Base-by-base conservation (phyloP, 2,888 invertebrate genomes). In the Graphium colonna region DNA sequence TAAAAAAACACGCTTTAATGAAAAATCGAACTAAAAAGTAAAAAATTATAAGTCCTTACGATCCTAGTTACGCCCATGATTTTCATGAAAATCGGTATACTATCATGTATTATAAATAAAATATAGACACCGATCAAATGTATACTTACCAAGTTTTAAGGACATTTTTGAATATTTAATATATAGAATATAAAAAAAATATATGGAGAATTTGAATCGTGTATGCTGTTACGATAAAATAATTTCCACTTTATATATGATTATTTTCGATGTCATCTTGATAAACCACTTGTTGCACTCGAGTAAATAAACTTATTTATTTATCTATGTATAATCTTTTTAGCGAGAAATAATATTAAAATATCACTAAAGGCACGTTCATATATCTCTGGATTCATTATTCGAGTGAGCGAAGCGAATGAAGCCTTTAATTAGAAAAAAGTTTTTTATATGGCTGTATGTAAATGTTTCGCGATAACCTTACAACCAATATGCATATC, bases 231-330 rank as follows among this genome's bases (percentile, higher is more conserved):
- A 15, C 10, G 10, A 21, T 41, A n/a, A 36, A 36, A 17, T 42
- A 28, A 42, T 42, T 8, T 36, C 18, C 8, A 7, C 28, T 17
- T 17, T 47, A 42, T 52, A 52, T 52, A 47, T 28, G 38, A 0
- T 12, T 0, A 18, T 10, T n/a, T 3, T 13, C n/a, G 3, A 26
- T 43, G 42, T 26, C 38, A 2, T 8, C 13, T 42, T 33, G 47
- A 47, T 47, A 43, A 47, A 36, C 42, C 47, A 38, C 42, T 47
- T 47, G 12, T 17, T 4, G 8, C 4, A 28, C 5, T 28, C 28
- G 28, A 28, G 28, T 28, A 28, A 28, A 8, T 28, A 28, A 28
- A 28, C 28, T n/a, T 28, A 28, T 28, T 28, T 8, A 8, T 28
- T 28, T 28, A 28, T 28, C 28, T 7, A 8, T 28, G 28, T 7